These are phyloP conservation scores for Allacma fusca DNA, from an alignment of 2,888 invertebrate species.

Conservation along the genomic window DNA sequence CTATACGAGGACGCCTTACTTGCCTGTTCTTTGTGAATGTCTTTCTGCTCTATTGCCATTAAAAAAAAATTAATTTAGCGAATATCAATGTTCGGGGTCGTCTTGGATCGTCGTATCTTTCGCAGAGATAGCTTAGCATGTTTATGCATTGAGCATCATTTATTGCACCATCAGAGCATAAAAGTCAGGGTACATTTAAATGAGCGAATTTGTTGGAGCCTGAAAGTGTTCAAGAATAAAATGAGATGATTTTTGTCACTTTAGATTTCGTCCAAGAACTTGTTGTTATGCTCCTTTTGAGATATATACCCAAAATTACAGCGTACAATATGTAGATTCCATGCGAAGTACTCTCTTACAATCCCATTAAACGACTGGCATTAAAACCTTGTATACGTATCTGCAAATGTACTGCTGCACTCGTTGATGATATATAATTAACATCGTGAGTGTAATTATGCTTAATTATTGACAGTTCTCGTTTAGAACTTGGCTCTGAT, in stretches of 20 bases:
- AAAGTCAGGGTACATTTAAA: neutral
- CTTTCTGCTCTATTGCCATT: too few species aligned
- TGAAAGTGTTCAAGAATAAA: neutral
- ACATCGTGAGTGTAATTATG: neutral
- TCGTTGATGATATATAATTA: constrained; percentile 4
- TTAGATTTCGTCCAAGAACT: neutral
- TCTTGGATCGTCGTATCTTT: neutral
- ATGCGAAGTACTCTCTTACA: too few species aligned
- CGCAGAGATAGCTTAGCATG: neutral
- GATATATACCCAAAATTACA: too few species aligned
- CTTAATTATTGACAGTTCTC: constrained; percentile 12
- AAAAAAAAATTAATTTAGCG: neutral
- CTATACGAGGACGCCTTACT: too few species aligned
- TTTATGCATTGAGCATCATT: neutral
- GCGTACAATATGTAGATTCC: too few species aligned
- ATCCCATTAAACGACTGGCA: too few species aligned
- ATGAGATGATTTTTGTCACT: neutral
- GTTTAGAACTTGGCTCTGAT: neutral
- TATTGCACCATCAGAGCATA: constrained; percentile 3
- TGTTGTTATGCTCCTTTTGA: neutral
- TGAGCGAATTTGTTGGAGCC: neutral
- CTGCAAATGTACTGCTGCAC: neutral
- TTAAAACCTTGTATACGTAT: too few species aligned
- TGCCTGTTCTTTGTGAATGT: too few species aligned
- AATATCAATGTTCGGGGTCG: neutral